Evolutionary conservation across 2,888 invertebrate genomes (phyloP).

Genomic region (Syrphus vitripennis): DNA sequence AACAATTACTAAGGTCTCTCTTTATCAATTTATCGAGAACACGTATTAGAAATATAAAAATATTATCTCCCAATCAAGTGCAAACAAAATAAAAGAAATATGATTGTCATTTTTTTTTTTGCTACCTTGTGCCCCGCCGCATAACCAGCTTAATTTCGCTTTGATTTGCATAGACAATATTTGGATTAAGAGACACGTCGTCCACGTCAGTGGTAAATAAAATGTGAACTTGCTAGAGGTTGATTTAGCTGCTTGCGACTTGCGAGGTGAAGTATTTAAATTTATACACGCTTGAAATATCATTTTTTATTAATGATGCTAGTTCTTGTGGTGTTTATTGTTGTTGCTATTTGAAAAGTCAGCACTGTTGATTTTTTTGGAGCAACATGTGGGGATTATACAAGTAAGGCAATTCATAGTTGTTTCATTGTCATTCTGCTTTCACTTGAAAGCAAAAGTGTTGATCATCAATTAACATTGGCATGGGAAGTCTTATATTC

Average conservation of each 20-base stretch:
- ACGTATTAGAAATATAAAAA: constrained; percentile 49
- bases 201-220: constrained; percentile 4
- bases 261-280: not conserved
- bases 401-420: not conserved
- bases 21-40: constrained; percentile 31
- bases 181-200: not conserved
- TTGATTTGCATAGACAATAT: not conserved
- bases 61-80: constrained; percentile 31
- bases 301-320: not conserved
- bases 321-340: not conserved
- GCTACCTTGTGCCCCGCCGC: not conserved
- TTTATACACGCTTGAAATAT: not conserved
- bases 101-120: not conserved
- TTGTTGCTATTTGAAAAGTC: not conserved
- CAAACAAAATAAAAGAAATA: constrained; percentile 6
- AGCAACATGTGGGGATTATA: not conserved
- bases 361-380: not conserved
- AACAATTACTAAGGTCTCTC: constrained; percentile 9
- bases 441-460: constrained; percentile 67
- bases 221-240: not conserved
- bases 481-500: constrained; percentile 6
- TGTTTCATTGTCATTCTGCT: constrained; percentile 33
- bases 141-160: not conserved
- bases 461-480: not conserved
- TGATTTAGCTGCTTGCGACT: not conserved